Percentiles rank a stretch among this genome's conserved stretches.
Evolutionary conservation across 1,140 invertebrate genomes (phyloP).

Genomic region (Tetragnatha versicolor): DNA sequence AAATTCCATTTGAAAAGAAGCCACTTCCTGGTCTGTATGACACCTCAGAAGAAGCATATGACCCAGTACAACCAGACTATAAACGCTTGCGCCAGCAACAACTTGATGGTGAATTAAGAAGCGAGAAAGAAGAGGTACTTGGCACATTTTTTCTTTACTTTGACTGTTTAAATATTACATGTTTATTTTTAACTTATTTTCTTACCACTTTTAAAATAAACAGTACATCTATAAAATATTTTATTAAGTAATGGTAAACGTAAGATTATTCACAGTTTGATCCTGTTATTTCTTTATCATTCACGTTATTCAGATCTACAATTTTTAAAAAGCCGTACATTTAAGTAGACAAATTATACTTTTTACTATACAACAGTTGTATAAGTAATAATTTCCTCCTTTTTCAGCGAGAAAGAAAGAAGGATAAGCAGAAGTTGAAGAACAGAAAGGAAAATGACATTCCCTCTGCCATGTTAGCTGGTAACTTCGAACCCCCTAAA

Average conservation of each 20-base stretch:
- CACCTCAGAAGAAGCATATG: slow-evolving; percentile 85
- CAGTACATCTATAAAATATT: too few species aligned
- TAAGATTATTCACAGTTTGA: too few species aligned
- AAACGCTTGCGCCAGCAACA: slow-evolving; percentile 88
- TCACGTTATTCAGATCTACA: background rate
- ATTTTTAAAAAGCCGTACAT: background rate
- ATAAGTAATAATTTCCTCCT: too few species aligned
- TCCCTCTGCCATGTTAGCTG: slow-evolving; percentile 85
- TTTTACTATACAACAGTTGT: too few species aligned
- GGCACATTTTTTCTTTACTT: slow-evolving; percentile 20
- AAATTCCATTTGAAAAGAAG: slow-evolving; percentile 96
- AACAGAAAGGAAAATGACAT: slow-evolving; percentile 96
- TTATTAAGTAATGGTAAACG: too few species aligned
- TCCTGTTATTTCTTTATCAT: too few species aligned
- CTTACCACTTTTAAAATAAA: too few species aligned
- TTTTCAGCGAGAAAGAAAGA: slow-evolving; percentile 75
- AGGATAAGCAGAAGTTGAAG: slow-evolving; percentile 92
- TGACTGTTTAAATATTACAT: too few species aligned
- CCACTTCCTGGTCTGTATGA: slow-evolving; percentile 93
- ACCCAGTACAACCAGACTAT: slow-evolving; percentile 89
- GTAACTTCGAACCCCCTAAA: slow-evolving; percentile 83
- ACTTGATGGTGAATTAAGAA: slow-evolving; percentile 87
- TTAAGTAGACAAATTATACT: background rate
- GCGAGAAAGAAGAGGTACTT: slow-evolving; percentile 83
- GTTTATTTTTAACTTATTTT: too few species aligned